Percentiles rank a stretch among this genome's conserved stretches.
These are phyloP conservation scores for Odontomachus brunneus DNA, from an alignment of 1,140 invertebrate species.

Conservation along the genomic window DNA sequence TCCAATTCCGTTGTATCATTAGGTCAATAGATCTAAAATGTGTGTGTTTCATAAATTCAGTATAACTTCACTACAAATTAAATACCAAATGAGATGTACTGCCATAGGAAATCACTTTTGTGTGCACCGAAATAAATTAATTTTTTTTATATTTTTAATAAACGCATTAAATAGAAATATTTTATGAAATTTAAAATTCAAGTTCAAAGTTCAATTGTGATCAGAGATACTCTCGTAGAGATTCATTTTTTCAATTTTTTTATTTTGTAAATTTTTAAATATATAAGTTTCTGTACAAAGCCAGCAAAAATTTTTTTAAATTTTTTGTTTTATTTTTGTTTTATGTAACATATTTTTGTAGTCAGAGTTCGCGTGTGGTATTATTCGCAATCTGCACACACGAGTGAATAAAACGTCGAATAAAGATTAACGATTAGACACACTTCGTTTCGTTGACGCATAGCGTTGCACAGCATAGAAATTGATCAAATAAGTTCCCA, in stretches of 20 bases:
- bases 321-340: neutral
- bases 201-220: neutral
- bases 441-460: slow-evolving; percentile 57
- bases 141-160: slow-evolving; percentile 6
- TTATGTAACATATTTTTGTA: slow-evolving; percentile 4
- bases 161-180: neutral
- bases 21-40: slow-evolving; percentile 1
- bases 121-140: neutral
- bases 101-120: neutral
- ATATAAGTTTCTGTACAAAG: neutral
- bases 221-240: no score
- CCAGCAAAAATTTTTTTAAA: neutral
- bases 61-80: slow-evolving; percentile 17
- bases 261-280: neutral
- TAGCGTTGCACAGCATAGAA: slow-evolving; percentile 55
- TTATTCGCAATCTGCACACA: neutral
- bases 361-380: neutral
- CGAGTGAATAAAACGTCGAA: slow-evolving; percentile 34
- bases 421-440: slow-evolving; percentile 71
- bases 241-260: neutral
- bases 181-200: neutral
- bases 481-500: slow-evolving; percentile 8
- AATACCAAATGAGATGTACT: slow-evolving; percentile 14
- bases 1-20: slow-evolving; percentile 36
- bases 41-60: slow-evolving; percentile 47